These are phyloP conservation scores for Pardalotus punctatus DNA, from an alignment of 2,113 vertebrate genomes.

Conservation along the genomic window DNA sequence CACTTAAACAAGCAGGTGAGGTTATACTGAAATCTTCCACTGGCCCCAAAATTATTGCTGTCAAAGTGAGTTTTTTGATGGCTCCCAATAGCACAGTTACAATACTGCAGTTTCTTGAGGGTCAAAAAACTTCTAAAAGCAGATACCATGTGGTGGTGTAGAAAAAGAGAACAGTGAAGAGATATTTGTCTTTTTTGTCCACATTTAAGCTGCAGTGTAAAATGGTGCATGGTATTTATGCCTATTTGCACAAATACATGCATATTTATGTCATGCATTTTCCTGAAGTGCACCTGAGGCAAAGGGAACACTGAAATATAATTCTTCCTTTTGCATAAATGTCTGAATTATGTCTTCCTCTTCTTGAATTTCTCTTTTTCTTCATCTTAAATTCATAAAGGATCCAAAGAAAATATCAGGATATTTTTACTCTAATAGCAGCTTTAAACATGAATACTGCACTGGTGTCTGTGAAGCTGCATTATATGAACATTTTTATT, in stretches of 20 bases:
- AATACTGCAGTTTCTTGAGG: background rate
- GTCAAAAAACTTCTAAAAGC: background rate
- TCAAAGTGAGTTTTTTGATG: background rate
- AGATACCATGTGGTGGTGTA: background rate
- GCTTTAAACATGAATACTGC: background rate
- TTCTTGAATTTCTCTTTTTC: background rate
- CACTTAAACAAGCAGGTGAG: background rate
- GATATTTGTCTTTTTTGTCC: background rate
- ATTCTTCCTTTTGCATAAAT: background rate
- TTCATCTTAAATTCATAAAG: background rate
- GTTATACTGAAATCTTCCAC: background rate
- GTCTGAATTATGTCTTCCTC: background rate
- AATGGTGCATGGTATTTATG: background rate
- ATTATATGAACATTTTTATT: background rate
- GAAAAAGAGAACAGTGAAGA: background rate
- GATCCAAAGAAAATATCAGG: background rate
- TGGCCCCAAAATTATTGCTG: background rate
- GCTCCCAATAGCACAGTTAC: background rate
- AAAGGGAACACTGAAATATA: background rate
- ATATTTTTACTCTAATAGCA: background rate
- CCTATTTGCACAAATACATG: background rate
- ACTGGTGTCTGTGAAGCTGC: background rate
- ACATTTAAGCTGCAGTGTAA: background rate
- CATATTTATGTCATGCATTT: background rate
- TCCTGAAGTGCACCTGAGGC: slow-evolving; percentile 4